Evolutionary conservation across 2,888 invertebrate species (phyloP).

Genomic region (Ormia ochracea): DNA sequence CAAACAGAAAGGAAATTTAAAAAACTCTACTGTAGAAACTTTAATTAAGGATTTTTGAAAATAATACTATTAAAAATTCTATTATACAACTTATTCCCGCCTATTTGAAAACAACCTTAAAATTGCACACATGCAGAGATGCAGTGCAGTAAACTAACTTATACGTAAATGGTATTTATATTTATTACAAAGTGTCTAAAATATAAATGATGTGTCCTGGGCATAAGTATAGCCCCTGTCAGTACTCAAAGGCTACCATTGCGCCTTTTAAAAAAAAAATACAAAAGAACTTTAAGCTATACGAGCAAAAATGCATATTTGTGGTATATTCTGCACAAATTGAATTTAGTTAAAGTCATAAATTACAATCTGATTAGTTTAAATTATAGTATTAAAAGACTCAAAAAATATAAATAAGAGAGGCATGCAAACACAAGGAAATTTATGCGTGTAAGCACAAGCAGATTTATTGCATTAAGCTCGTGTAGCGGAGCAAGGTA

Average conservation of each 20-base stretch:
- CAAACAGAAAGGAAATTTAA: too few relatives aligned
- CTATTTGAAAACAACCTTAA: too few relatives aligned
- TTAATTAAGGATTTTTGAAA: too few relatives aligned
- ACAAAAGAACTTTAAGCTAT: slow-evolving; percentile 31
- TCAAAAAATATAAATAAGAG: slow-evolving; percentile 45
- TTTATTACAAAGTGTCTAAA: slow-evolving; percentile 4
- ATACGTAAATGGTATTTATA: too few relatives aligned
- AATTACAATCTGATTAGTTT: slow-evolving; percentile 58
- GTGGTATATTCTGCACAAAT: slow-evolving; percentile 24
- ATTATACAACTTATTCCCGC: too few relatives aligned
- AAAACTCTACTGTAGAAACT: too few relatives aligned
- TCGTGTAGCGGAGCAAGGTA: slow-evolving; percentile 30
- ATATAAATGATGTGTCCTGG: slow-evolving; percentile 45
- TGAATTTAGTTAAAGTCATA: slow-evolving; percentile 57
- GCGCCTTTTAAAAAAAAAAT: slow-evolving; percentile 13
- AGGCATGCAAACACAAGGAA: not conserved
- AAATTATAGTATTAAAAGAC: slow-evolving; percentile 59
- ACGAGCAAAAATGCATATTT: not conserved
- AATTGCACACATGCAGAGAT: too few relatives aligned
- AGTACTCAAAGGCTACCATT: slow-evolving; percentile 23
- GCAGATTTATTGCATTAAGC: slow-evolving; percentile 28
- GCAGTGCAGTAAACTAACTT: too few relatives aligned
- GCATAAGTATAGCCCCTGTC: slow-evolving; percentile 39
- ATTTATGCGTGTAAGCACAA: not conserved
- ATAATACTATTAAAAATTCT: too few relatives aligned